phyloP scores from a whole-genome alignment of 2,888 invertebrate species.

The Laspeyria flexula region DNA sequence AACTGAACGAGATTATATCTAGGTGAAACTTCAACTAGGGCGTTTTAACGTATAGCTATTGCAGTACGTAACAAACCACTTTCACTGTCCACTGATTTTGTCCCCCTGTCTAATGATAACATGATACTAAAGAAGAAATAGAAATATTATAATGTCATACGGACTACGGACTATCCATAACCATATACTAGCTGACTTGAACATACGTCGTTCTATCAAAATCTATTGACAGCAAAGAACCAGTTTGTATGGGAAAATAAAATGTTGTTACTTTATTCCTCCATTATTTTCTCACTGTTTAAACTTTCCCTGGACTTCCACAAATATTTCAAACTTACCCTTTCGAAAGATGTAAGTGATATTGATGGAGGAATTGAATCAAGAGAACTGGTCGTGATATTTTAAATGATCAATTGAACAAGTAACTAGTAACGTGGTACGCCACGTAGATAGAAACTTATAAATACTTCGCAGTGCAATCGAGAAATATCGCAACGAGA shows the following conservation, averaged over 20 bases:
- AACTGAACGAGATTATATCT: conserved; percentile 67
- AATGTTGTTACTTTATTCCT: background rate
- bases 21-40: conserved; percentile 71
- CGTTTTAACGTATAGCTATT: conserved; percentile 50
- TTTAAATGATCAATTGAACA: conserved; percentile 8
- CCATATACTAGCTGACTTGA: no score
- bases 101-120: conserved; percentile 41
- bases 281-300: no score
- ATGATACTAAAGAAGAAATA: background rate
- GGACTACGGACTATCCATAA: no score
- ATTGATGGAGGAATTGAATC: conserved; percentile 16
- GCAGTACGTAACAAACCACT: conserved; percentile 63
- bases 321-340: no score
- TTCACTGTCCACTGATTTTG: conserved; percentile 65
- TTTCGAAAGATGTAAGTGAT: conserved; percentile 1
- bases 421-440: background rate
- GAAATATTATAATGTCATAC: background rate
- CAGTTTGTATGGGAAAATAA: no score
- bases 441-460: background rate
- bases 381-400: conserved; percentile 6
- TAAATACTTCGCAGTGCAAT: no score
- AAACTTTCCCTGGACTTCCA: no score
- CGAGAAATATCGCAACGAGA: no score
- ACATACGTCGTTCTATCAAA: no score
- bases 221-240: no score